Evolutionary conservation across 2,888 invertebrate species (phyloP).

Genomic region (Mimachlamys varia): DNA sequence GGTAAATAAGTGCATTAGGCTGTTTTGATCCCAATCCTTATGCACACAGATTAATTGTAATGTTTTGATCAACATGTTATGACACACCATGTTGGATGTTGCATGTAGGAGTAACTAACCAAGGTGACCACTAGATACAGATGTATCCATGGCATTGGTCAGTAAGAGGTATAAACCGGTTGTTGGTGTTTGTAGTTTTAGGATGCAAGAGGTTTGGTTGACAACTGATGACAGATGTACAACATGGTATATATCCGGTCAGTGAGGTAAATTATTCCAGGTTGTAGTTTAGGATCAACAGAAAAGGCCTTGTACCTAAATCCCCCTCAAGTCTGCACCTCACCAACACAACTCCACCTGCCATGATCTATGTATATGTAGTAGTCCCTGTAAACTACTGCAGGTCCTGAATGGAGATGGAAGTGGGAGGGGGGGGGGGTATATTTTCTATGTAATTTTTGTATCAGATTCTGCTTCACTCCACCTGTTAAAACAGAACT

Average conservation of each 20-base stretch:
- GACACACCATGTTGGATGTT: neutral
- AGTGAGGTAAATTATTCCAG: neutral
- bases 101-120: neutral
- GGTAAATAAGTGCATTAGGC: too few relatives aligned
- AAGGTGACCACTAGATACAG: too few relatives aligned
- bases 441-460: slow-evolving; percentile 27
- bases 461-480: slow-evolving; percentile 29
- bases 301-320: neutral
- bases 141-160: too few relatives aligned
- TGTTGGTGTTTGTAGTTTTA: too few relatives aligned
- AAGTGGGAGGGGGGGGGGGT: neutral
- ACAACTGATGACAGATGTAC: neutral
- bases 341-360: slow-evolving; percentile 11
- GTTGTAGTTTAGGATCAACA: neutral
- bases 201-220: too few relatives aligned
- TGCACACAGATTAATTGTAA: neutral
- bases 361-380: neutral
- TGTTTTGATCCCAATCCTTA: neutral
- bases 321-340: neutral
- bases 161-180: too few relatives aligned
- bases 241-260: neutral
- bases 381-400: neutral
- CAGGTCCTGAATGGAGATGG: neutral
- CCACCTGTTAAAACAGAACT: neutral
- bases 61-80: too few relatives aligned